phyloP scores from a whole-genome alignment of 2,888 invertebrate species.

The Napeogenes sylphis region DNA sequence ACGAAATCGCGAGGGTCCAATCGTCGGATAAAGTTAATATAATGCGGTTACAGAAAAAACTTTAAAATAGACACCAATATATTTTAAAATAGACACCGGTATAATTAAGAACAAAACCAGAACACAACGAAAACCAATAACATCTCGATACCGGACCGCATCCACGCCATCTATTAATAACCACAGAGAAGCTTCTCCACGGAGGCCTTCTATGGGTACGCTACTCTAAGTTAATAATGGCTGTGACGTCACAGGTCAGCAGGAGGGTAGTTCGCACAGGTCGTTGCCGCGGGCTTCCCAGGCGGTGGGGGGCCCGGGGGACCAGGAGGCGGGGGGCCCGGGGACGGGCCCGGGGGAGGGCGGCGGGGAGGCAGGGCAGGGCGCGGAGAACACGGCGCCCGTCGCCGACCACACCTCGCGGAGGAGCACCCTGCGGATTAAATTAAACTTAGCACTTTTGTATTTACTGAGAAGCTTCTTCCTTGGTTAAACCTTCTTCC shows the following conservation, averaged over 20 bases:
- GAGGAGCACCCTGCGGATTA: slow-evolving; percentile 69
- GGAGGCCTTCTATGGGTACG: not conserved
- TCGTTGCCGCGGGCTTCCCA: slow-evolving; percentile 7
- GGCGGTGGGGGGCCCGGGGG: slow-evolving; percentile 27
- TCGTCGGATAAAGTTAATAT: not conserved
- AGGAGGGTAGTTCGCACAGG: not conserved
- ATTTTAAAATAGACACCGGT: not conserved
- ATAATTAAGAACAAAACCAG: not conserved
- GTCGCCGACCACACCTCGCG: slow-evolving; percentile 79
- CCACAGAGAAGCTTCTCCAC: not conserved
- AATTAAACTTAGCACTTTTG: not conserved
- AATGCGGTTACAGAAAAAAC: not conserved
- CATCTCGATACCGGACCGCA: not conserved
- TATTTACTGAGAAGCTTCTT: not conserved
- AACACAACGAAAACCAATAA: not conserved
- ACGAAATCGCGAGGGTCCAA: not conserved
- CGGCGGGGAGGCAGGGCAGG: slow-evolving; percentile 32
- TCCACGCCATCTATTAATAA: not conserved
- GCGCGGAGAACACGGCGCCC: slow-evolving; percentile 55
- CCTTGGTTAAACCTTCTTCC: not conserved
- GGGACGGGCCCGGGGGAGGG: slow-evolving; percentile 26
- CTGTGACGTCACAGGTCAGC: not conserved
- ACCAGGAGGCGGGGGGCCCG: slow-evolving; percentile 25
- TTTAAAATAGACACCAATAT: not conserved
- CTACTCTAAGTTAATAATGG: not conserved